A percentile compares a stretch with the other conserved stretches of the same genome.
Conservation (phyloP, 2,113 vertebrate genomes). For the Stegostoma tigrinum region DNA sequence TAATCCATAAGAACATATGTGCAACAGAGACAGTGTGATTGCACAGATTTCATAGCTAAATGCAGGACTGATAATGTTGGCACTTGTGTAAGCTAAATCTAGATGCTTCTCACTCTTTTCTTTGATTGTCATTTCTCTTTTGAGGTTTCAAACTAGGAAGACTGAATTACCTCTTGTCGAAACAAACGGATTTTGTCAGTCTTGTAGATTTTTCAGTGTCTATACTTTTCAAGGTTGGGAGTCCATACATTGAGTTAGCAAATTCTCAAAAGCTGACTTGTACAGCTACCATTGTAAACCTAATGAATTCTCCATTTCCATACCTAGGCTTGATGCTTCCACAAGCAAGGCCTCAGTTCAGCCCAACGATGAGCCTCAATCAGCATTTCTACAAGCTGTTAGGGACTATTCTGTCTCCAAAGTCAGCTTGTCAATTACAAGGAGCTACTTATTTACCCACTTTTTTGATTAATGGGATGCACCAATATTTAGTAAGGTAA, state of each 20-base stretch:
- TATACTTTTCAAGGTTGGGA: no score
- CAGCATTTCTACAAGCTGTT: neutral
- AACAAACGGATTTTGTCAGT: neutral
- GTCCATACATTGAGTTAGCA: neutral
- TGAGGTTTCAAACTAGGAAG: neutral
- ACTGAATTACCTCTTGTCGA: neutral
- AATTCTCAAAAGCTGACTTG: neutral
- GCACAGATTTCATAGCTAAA: neutral
- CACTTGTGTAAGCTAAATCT: neutral
- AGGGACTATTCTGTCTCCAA: neutral
- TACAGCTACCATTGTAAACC: neutral
- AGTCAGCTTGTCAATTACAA: neutral
- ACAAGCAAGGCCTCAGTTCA: neutral
- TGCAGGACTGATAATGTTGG: neutral
- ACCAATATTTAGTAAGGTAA: no score
- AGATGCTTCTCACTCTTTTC: neutral
- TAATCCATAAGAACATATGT: neutral
- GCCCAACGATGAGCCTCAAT: neutral
- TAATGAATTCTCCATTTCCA: neutral
- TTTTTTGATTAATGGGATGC: neutral
- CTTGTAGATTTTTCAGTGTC: neutral
- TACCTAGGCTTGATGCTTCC: neutral
- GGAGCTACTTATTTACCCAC: neutral
- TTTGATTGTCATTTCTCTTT: neutral
- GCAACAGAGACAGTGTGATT: neutral